Evolutionary conservation across 2,888 invertebrate species (phyloP).

Genomic region (Sphecodes monilicornis): DNA sequence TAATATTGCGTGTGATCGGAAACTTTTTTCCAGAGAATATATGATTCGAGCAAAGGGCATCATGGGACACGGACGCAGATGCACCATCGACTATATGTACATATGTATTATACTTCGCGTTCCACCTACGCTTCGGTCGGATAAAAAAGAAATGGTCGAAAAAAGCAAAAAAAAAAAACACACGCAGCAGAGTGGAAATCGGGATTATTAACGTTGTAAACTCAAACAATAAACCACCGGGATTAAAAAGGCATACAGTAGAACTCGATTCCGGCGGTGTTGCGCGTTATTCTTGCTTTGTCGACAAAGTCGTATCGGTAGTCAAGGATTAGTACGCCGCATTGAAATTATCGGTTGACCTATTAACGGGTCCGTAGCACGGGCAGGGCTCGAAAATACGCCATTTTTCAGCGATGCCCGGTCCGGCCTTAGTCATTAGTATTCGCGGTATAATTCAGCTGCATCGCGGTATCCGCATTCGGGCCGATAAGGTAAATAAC

Average conservation of each 20-base stretch:
- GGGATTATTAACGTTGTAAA: conserved; percentile 27
- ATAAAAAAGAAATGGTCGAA: neutral
- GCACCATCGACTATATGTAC: neutral
- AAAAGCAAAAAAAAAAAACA: neutral
- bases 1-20: too few species aligned
- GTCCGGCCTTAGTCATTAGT: conserved; percentile 60
- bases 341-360: conserved; percentile 57
- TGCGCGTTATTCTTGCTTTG: conserved; percentile 36
- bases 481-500: conserved; percentile 68
- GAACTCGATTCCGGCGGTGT: conserved; percentile 22
- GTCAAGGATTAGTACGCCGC: conserved; percentile 40
- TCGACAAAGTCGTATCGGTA: conserved; percentile 41
- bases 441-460: conserved; percentile 69
- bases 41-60: neutral
- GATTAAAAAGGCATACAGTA: conserved; percentile 26
- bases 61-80: neutral
- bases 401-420: conserved; percentile 49
- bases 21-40: neutral
- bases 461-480: conserved; percentile 69
- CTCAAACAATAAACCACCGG: conserved; percentile 20
- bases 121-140: neutral
- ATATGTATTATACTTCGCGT: too few species aligned
- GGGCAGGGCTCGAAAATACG: conserved; percentile 42
- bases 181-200: neutral
- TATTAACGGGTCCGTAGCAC: conserved; percentile 30